phyloP scores from a whole-genome alignment of 1,140 invertebrate species.

The Leptinotarsa defecta region DNA sequence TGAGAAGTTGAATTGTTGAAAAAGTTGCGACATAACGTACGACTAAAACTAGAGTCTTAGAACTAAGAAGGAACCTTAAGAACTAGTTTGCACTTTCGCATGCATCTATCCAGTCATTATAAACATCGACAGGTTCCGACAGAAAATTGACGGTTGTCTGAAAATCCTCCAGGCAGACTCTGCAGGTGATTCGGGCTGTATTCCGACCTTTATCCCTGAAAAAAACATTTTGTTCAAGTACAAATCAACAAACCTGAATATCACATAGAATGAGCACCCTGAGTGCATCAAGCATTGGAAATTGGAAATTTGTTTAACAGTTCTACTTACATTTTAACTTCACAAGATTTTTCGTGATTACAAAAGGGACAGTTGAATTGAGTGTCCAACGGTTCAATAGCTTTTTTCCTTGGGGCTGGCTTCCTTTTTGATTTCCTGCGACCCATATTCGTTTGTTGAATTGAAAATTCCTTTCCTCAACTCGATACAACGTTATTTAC shows the following conservation, averaged over 20 bases:
- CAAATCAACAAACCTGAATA: neutral
- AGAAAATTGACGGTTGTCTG: conserved; percentile 96
- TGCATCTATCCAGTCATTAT: conserved; percentile 99
- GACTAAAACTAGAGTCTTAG: too few relatives aligned
- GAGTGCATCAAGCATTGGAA: too few relatives aligned
- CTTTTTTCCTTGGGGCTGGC: conserved; percentile 92
- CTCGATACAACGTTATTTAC: too few relatives aligned
- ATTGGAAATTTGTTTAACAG: too few relatives aligned
- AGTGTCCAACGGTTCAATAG: conserved; percentile 90
- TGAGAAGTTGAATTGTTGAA: too few relatives aligned
- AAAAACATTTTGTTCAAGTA: conserved; percentile 41
- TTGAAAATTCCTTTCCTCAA: too few relatives aligned
- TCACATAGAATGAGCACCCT: neutral
- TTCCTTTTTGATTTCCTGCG: conserved; percentile 96
- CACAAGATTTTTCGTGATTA: conserved; percentile 99
- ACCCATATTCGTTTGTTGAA: conserved; percentile 71
- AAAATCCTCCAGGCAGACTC: conserved; percentile 95
- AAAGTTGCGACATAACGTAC: too few relatives aligned
- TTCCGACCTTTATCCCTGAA: conserved; percentile 91
- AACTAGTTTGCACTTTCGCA: conserved; percentile 89
- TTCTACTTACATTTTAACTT: conserved; percentile 94
- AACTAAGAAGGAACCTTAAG: too few relatives aligned
- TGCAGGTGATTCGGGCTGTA: conserved; percentile 90
- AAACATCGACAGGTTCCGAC: conserved; percentile 97
- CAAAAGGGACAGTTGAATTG: conserved; percentile 99